A percentile compares a stretch with the other conserved stretches of the same genome.
Evolutionary conservation across 2,888 invertebrate species (phyloP).

Genomic region (Lasioglossum pauxillum): DNA sequence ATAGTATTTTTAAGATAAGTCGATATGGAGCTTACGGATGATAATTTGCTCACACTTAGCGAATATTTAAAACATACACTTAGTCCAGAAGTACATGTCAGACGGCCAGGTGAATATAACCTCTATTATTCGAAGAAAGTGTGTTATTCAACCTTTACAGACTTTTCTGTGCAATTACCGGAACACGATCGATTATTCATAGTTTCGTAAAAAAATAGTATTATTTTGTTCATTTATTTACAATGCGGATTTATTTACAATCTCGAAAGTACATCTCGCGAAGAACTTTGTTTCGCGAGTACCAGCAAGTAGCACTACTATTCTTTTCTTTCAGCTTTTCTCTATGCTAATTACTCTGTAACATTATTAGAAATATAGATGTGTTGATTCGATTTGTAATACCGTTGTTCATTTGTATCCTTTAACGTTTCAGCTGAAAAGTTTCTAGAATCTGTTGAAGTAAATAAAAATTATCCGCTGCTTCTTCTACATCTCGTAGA

Average conservation of each 20-base stretch:
- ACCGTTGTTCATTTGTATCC: neutral
- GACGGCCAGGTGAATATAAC: slow-evolving; percentile 91
- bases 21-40: slow-evolving; percentile 95
- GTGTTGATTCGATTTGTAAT: neutral
- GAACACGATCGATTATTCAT: neutral
- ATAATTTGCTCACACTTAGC: slow-evolving; percentile 92
- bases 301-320: neutral
- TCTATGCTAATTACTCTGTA: neutral
- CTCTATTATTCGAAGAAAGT: slow-evolving; percentile 36
- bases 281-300: neutral
- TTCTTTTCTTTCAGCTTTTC: neutral
- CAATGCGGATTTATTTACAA: neutral
- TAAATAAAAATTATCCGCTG: slow-evolving; percentile 95
- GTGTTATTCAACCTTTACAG: neutral
- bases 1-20: slow-evolving; percentile 17
- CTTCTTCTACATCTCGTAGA: slow-evolving; percentile 94
- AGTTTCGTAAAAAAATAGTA: neutral
- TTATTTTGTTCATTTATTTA: neutral
- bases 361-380: neutral
- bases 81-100: slow-evolving; percentile 91
- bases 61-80: slow-evolving; percentile 95
- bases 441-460: slow-evolving; percentile 95
- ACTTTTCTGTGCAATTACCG: neutral
- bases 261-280: neutral
- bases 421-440: slow-evolving; percentile 91